These are phyloP conservation scores for Mesopsocus fuscifrons DNA, from an alignment of 2,888 invertebrate genomes.

Conservation along the genomic window DNA sequence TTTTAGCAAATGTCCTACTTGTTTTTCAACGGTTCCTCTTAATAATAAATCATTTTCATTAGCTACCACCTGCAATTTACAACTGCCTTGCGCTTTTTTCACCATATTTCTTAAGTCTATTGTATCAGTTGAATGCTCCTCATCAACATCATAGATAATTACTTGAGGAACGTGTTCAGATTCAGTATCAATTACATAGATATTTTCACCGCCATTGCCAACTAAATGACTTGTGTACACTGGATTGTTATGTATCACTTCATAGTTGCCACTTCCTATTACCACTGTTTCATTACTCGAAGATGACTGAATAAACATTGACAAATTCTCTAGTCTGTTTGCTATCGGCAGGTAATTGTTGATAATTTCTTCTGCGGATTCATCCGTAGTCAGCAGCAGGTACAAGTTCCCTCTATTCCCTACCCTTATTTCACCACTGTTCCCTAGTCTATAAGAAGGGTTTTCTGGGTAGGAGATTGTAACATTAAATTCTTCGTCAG, in stretches of 20 bases:
- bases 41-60: background rate
- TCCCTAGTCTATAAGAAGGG: background rate
- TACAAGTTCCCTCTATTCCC: background rate
- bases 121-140: background rate
- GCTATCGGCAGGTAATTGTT: background rate
- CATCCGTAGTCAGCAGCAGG: background rate
- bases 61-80: background rate
- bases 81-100: background rate
- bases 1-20: too few relatives aligned
- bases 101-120: background rate
- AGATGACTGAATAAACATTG: background rate
- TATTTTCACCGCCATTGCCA: background rate
- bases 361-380: background rate
- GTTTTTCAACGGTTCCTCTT: background rate
- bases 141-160: background rate
- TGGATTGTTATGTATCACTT: background rate
- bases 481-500: too few relatives aligned
- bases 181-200: background rate
- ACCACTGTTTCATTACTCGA: background rate
- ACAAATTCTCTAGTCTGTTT: background rate
- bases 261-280: background rate
- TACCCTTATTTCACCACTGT: background rate
- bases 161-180: background rate
- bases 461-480: background rate
- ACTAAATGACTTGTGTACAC: background rate